Percentiles rank a stretch among this genome's conserved stretches.
Evolutionary conservation across 2,888 invertebrate genomes (phyloP).

Genomic region (Spodoptera littoralis): DNA sequence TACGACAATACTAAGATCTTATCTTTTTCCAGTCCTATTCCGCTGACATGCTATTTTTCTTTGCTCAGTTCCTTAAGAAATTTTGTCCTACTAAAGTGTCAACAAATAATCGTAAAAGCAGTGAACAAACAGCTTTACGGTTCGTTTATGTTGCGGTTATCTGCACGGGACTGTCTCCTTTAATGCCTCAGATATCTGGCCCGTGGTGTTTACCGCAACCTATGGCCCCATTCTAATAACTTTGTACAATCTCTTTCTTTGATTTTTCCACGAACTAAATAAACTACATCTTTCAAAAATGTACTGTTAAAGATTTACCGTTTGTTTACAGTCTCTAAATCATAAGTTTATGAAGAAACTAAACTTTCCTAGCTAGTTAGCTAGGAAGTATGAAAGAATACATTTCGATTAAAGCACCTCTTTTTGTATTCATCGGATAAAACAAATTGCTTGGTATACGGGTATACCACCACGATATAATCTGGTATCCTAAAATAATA

Average conservation of each 20-base stretch:
- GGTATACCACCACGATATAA: not conserved
- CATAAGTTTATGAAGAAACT: too few relatives aligned
- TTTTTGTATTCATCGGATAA: constrained; percentile 7
- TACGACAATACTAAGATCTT: constrained; percentile 35
- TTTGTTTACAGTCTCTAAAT: constrained; percentile 34
- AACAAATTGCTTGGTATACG: constrained; percentile 1
- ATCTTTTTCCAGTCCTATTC: constrained; percentile 44
- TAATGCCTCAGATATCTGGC: constrained; percentile 60
- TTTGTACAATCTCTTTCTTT: constrained; percentile 46
- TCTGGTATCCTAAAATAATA: constrained; percentile 5
- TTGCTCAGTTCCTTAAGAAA: constrained; percentile 34
- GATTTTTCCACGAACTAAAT: constrained; percentile 35
- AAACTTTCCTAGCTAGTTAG: too few relatives aligned
- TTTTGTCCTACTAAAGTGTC: constrained; percentile 60
- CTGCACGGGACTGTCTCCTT: constrained; percentile 62
- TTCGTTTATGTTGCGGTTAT: constrained; percentile 72
- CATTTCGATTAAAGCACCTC: not conserved
- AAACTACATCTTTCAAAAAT: constrained; percentile 33
- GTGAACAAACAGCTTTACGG: constrained; percentile 74
- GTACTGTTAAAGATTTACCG: constrained; percentile 31
- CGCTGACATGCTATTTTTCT: constrained; percentile 52
- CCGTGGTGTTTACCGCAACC: constrained; percentile 58
- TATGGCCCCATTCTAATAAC: constrained; percentile 60
- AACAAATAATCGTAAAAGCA: constrained; percentile 71
- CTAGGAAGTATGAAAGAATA: not conserved